These are phyloP conservation scores for Phortica magna DNA, from an alignment of 2,888 invertebrate genomes.

Conservation along the genomic window DNA sequence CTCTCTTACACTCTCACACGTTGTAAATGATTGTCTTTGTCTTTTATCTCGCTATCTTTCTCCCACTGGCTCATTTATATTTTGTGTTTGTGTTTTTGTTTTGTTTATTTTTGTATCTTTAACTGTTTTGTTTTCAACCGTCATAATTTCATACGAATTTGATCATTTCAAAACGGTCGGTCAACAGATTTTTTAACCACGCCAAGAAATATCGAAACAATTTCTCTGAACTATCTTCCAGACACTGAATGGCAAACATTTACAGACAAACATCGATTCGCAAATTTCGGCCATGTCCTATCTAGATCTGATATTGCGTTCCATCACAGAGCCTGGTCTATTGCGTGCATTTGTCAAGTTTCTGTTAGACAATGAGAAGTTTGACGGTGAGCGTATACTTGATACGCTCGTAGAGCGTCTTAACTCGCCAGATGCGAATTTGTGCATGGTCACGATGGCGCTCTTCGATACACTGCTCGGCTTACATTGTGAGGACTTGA, in stretches of 20 bases:
- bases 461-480: slow-evolving; percentile 94
- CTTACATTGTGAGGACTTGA: slow-evolving; percentile 96
- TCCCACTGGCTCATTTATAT: background rate
- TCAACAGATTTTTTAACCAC: slow-evolving; percentile 54
- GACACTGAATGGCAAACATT: slow-evolving; percentile 79
- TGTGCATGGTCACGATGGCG: slow-evolving; percentile 92
- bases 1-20: background rate
- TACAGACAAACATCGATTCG: slow-evolving; percentile 91
- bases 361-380: slow-evolving; percentile 87
- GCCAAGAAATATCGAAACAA: slow-evolving; percentile 78
- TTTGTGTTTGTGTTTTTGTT: background rate
- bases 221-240: slow-evolving; percentile 74
- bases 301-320: slow-evolving; percentile 92
- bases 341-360: slow-evolving; percentile 91
- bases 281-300: slow-evolving; percentile 95
- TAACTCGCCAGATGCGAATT: slow-evolving; percentile 85
- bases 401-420: slow-evolving; percentile 90
- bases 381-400: slow-evolving; percentile 90
- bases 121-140: background rate
- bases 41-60: background rate
- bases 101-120: slow-evolving; percentile 29
- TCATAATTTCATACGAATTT: slow-evolving; percentile 36
- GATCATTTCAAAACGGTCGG: background rate
- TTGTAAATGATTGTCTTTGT: background rate
- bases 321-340: slow-evolving; percentile 90